Evolutionary conservation across 1,140 invertebrate genomes (phyloP).

Genomic region (Phocides pigmalion): DNA sequence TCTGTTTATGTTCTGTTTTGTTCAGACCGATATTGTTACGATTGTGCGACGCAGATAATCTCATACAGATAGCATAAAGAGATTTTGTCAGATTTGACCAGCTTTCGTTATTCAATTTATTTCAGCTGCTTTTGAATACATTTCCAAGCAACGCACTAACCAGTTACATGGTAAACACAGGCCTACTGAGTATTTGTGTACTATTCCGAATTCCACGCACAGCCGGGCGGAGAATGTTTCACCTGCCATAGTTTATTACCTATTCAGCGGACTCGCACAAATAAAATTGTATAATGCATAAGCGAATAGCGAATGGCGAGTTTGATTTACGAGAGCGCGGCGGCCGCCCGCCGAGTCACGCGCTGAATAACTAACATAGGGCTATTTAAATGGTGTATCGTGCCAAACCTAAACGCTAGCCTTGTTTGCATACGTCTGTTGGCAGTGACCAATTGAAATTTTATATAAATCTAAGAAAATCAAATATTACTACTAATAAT

Average conservation of each 20-base stretch:
- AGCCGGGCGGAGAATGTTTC: constrained; percentile 68
- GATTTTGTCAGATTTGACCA: too few relatives aligned
- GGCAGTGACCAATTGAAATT: neutral
- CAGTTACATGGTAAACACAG: constrained; percentile 35
- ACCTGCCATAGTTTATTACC: constrained; percentile 81
- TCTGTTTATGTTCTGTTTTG: too few relatives aligned
- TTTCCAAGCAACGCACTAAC: too few relatives aligned
- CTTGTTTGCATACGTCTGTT: constrained; percentile 24
- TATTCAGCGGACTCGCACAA: constrained; percentile 81
- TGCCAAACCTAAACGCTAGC: constrained; percentile 13
- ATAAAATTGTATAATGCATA: constrained; percentile 84
- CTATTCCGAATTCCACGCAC: constrained; percentile 68
- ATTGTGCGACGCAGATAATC: too few relatives aligned
- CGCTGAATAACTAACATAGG: constrained; percentile 77
- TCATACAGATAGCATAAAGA: too few relatives aligned
- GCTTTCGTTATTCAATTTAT: too few relatives aligned
- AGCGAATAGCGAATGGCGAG: constrained; percentile 80
- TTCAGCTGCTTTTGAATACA: too few relatives aligned
- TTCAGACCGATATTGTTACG: too few relatives aligned
- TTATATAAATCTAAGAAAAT: neutral
- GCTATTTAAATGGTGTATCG: constrained; percentile 45
- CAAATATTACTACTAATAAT: too few relatives aligned
- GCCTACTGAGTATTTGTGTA: constrained; percentile 59
- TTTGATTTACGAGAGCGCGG: constrained; percentile 78
- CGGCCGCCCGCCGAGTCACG: constrained; percentile 59